Percentiles rank a stretch among this genome's conserved stretches.
phyloP scores from a whole-genome alignment of 92 coral and sea anemone genomes.

The Hydrozoanthus gracilis region DNA sequence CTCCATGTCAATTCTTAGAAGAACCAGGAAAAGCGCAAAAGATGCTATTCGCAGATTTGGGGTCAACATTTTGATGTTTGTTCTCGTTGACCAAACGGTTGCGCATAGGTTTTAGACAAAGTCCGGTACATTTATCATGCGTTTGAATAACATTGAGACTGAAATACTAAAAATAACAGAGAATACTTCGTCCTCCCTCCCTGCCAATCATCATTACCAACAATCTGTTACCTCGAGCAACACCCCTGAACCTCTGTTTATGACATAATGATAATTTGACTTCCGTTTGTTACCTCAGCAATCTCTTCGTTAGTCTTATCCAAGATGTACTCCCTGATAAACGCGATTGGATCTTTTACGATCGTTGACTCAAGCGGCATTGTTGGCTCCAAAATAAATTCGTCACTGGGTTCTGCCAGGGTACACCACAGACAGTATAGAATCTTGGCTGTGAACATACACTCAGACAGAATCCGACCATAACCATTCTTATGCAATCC shows the following conservation, averaged over 20 bases:
- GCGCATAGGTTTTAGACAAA: no score
- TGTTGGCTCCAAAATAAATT: conserved; percentile 73
- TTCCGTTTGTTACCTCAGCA: conserved; percentile 56
- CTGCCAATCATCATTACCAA: no score
- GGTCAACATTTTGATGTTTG: no score
- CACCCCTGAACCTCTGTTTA: neutral
- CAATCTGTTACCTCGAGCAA: no score
- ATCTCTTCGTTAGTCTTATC: conserved; percentile 81
- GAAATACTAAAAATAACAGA: no score
- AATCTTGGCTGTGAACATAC: conserved; percentile 86
- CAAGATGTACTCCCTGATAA: conserved; percentile 66
- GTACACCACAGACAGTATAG: conserved; percentile 86
- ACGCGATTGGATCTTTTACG: conserved; percentile 59
- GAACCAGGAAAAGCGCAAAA: no score
- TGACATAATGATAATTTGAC: neutral
- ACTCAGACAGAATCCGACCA: conserved; percentile 90
- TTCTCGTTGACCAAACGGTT: no score
- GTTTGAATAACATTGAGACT: no score
- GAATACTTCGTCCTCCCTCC: no score
- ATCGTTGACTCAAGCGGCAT: conserved; percentile 62
- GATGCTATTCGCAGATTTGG: no score
- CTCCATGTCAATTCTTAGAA: no score
- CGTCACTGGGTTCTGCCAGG: conserved; percentile 73
- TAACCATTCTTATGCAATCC: conserved; percentile 90
- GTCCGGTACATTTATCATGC: no score